phyloP scores from a whole-genome alignment of 2,888 invertebrate genomes.

The Orthosia incerta region DNA sequence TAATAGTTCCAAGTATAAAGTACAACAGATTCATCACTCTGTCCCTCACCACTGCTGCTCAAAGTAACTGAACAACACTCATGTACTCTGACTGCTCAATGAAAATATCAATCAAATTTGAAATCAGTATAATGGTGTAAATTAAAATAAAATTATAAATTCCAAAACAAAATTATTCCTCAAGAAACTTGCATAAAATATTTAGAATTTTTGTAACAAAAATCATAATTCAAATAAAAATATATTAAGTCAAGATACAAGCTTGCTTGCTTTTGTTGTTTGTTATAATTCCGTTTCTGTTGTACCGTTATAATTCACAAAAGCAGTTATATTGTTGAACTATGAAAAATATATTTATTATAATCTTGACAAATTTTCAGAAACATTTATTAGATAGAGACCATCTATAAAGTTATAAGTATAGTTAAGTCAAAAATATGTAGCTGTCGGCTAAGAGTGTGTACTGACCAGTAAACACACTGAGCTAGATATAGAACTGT shows the following conservation, averaged over 20 bases:
- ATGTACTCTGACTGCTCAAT: conserved; percentile 41
- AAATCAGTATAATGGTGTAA: conserved; percentile 50
- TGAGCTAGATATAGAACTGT: conserved; percentile 8
- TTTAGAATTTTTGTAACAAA: conserved; percentile 47
- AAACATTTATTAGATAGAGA: conserved; percentile 42
- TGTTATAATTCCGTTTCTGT: conserved; percentile 2
- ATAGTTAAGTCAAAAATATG: conserved; percentile 58
- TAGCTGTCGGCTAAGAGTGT: conserved; percentile 46
- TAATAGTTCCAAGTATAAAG: conserved; percentile 38
- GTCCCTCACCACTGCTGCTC: conserved; percentile 17
- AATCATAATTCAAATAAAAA: conserved; percentile 37
- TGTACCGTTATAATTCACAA: conserved; percentile 32
- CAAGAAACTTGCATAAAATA: conserved; percentile 39
- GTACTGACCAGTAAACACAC: conserved; percentile 57
- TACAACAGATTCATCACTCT: conserved; percentile 57
- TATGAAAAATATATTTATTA: conserved; percentile 48
- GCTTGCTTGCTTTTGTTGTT: conserved; percentile 10
- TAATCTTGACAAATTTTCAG: conserved; percentile 27
- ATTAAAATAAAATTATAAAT: conserved; percentile 39
- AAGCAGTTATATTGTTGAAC: conserved; percentile 22
- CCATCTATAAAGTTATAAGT: conserved; percentile 37
- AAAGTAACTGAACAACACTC: conserved; percentile 18
- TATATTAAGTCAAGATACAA: conserved; percentile 34
- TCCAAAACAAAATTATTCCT: conserved; percentile 42
- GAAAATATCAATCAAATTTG: conserved; percentile 52